Base-by-base conservation (phyloP, 2,797 vertebrate species). In the Xiphorhynchus erythropygius region DNA sequence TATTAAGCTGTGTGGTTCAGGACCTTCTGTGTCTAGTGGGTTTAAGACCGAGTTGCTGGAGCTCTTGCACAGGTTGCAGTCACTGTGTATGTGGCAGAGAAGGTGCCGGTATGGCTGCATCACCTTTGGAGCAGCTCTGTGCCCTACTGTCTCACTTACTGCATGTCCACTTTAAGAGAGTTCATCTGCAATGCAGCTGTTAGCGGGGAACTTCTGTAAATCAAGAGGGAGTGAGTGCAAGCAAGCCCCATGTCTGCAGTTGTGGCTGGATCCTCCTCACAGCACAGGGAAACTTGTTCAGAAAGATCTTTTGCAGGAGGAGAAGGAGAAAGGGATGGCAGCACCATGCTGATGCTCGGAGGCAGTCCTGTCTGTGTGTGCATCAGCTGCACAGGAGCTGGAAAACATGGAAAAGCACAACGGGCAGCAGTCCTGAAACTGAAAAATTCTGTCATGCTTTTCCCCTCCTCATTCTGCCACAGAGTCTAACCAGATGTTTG, bases 161-260 rank as follows among this genome's bases (percentile, higher is more conserved):
- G 95, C 82, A 15, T 97, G 97, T 96, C 97, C 94, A 94, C 97
- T 97, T 97, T 97, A 97, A 97, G 96, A 96, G 90, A 87, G 95
- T 97, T 98, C 96, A 97, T 97, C 97, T 98, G 97, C 97, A 98
- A 97, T 97, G 97, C 97, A 98, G 97, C 97, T 97, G 97, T 95
- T 97, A 96, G 95, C 30, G 2, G 95, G 92, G 92, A 96, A 96
- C 84, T 93, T 97, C 91, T 95, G 96, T 96, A 97, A 97, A 97
- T 97, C 97, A 96, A 93, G 92, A 90, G 78, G 33, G 91, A 97
- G 71, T 3, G 47, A 96, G 89, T 7, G 13, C 87, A 41, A 91
- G 94, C 5, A 21, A 94, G 93, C 86, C 87, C 3, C 4, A 32
- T 76, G 84, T 71, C 85, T 95, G 94, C 90, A 65, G 84, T 92